These are phyloP conservation scores for Orthonevra nobilis DNA, from an alignment of 2,888 invertebrate species.

Conservation along the genomic window DNA sequence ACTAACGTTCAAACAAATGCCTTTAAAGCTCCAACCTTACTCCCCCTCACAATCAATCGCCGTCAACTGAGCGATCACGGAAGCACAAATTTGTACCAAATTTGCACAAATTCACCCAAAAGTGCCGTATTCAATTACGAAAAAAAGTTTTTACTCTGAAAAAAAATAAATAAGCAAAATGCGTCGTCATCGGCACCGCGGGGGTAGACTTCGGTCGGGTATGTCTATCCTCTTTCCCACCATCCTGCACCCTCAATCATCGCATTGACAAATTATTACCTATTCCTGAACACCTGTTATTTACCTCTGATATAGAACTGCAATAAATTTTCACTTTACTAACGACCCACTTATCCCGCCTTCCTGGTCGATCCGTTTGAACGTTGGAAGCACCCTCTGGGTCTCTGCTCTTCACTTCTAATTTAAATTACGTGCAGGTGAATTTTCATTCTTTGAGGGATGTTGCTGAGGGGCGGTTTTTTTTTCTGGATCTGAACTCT, in stretches of 20 bases:
- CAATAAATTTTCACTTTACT: conserved; percentile 63
- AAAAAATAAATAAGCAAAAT: conserved; percentile 6
- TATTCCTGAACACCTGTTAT: conserved; percentile 46
- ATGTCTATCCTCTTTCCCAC: neutral
- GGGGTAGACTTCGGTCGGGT: too few species aligned
- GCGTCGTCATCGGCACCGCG: too few species aligned
- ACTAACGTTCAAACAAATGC: too few species aligned
- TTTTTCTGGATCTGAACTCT: conserved; percentile 35
- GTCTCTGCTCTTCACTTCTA: conserved; percentile 63
- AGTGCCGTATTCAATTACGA: too few species aligned
- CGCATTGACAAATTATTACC: conserved; percentile 62
- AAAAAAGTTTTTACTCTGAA: too few species aligned
- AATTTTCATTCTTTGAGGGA: conserved; percentile 15
- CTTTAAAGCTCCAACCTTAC: too few species aligned
- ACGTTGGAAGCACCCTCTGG: conserved; percentile 15
- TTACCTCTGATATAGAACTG: conserved; percentile 58
- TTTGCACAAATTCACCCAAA: too few species aligned
- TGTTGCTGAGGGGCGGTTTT: neutral
- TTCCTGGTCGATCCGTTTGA: conserved; percentile 5
- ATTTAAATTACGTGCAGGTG: conserved; percentile 69
- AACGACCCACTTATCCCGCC: conserved; percentile 59
- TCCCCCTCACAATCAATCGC: too few species aligned
- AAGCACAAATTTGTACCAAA: too few species aligned
- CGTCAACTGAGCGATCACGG: too few species aligned
- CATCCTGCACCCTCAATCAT: neutral